A percentile compares a stretch with the other conserved stretches of the same genome.
Evolutionary conservation across 2,113 vertebrate genomes (phyloP).

Genomic region (Tyrannus savana): DNA sequence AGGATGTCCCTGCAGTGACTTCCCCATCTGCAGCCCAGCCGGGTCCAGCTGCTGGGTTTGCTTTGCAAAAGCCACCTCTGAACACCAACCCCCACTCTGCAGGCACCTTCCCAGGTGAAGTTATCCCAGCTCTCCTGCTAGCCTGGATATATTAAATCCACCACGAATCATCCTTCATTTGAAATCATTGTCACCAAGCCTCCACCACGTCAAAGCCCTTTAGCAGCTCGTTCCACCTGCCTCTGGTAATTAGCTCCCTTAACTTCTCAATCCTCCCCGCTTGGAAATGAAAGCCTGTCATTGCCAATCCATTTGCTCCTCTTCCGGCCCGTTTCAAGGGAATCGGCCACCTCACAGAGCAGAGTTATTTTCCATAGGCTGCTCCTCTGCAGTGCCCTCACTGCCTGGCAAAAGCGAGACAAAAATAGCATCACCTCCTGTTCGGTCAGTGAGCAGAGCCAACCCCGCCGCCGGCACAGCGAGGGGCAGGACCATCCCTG

Average conservation of each 20-base stretch:
- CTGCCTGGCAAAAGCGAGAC: not conserved
- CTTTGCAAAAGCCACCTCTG: not conserved
- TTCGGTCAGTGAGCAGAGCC: not conserved
- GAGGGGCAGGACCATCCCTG: not conserved
- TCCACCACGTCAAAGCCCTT: not conserved
- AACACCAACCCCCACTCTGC: not conserved
- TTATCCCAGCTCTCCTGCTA: not conserved
- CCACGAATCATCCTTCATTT: not conserved
- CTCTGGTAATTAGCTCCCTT: not conserved
- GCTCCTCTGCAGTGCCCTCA: not conserved
- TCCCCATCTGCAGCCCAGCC: not conserved
- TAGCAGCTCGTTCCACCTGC: not conserved
- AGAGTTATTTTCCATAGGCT: conserved; percentile 3
- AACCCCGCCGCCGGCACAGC: not conserved
- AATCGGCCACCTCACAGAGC: not conserved
- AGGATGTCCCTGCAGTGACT: not conserved
- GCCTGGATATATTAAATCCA: not conserved
- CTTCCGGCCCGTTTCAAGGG: not conserved
- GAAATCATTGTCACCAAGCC: not conserved
- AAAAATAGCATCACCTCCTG: conserved; percentile 48
- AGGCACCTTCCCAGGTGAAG: not conserved
- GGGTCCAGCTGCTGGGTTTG: not conserved
- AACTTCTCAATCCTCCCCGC: not conserved
- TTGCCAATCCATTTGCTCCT: not conserved
- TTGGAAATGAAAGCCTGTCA: not conserved